Base-by-base conservation (phyloP, 2,113 vertebrate species). In the Xiphophorus hellerii region DNA sequence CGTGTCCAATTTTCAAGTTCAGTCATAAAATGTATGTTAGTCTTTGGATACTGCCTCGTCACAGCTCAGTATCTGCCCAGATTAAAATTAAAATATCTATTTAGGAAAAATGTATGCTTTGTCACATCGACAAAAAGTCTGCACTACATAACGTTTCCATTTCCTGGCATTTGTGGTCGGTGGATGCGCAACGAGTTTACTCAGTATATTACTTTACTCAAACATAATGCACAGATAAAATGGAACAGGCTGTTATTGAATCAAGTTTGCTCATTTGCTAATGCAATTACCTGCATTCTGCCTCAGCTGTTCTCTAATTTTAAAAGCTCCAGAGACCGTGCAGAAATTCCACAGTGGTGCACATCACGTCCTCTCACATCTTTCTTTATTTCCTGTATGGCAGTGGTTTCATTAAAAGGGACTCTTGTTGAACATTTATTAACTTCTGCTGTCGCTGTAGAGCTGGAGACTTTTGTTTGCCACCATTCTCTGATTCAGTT, bases 221-320 rank as follows among this genome's bases (percentile, higher is more conserved):
- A 69, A 69, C 44, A 30, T 14, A 15, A 27, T 51, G 10, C 42
- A 39, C 27, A 35, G 65, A 8, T n/a, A 58, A 67, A 44, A 28
- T 28, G 14, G 14, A 67, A 44, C 27, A 44, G n/a, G n/a, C 13
- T 67, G n/a, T 28, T 28, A 28, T n/a, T 67, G 5, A 58, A 33
- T 22, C 67, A 31, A 22, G 44, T 58, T 58, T 58, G 20, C 29
- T 58, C 68, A 68, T 68, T 44, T 29, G 14, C 66, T 68, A 68
- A 68, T 39, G 28, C 13, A 68, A 48, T 28, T 68, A 68, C 27
- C 13, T 13, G 68, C 20, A 58, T 69, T 13, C 29, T 51, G 42
- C 66, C 66, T 69, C 28, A 69, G 39, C 28, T 51, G 10, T 51
- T 44, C 44, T 31, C 42, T 30, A 20, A 31, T 69, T 69, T 51